A percentile compares a stretch with the other conserved stretches of the same genome.
phyloP scores from a whole-genome alignment of 37 sponge, comb jelly and placozoan species.

The Beroe ovata region DNA sequence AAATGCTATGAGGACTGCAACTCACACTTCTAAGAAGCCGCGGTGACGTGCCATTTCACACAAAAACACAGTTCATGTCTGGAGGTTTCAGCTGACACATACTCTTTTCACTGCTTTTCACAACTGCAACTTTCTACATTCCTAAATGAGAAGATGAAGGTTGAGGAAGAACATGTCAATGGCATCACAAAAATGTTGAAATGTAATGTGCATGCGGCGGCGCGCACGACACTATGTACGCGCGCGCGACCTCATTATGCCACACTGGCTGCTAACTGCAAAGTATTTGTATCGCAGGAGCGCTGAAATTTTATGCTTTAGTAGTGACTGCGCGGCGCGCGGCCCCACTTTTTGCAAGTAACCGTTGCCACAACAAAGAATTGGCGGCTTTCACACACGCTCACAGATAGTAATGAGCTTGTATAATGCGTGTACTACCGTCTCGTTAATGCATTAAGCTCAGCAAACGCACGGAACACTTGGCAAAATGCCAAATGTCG shows the following conservation, averaged over 20 bases:
- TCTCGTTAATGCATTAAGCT: no score
- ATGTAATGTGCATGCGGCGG: not conserved
- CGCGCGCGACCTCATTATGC: slow-evolving; percentile 7
- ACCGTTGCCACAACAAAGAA: slow-evolving; percentile 67
- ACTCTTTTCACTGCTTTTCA: not conserved
- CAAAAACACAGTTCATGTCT: not conserved
- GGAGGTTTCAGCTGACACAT: not conserved
- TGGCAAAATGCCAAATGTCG: no score
- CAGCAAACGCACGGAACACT: no score
- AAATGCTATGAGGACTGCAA: not conserved
- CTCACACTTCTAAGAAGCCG: not conserved
- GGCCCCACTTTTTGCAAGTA: slow-evolving; percentile 43
- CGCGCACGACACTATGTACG: not conserved
- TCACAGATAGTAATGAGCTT: not conserved
- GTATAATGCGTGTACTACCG: no score
- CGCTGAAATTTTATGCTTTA: slow-evolving; percentile 45
- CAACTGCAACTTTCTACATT: not conserved
- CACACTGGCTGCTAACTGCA: slow-evolving; percentile 61
- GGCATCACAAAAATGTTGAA: no score
- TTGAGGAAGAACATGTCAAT: no score
- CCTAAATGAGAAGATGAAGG: not conserved
- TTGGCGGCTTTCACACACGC: not conserved
- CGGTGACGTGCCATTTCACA: not conserved
- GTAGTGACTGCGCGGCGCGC: slow-evolving; percentile 43
- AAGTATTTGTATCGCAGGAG: not conserved